phyloP scores from a whole-genome alignment of 2,888 invertebrate species.

The Leptopilina drosophilae region DNA sequence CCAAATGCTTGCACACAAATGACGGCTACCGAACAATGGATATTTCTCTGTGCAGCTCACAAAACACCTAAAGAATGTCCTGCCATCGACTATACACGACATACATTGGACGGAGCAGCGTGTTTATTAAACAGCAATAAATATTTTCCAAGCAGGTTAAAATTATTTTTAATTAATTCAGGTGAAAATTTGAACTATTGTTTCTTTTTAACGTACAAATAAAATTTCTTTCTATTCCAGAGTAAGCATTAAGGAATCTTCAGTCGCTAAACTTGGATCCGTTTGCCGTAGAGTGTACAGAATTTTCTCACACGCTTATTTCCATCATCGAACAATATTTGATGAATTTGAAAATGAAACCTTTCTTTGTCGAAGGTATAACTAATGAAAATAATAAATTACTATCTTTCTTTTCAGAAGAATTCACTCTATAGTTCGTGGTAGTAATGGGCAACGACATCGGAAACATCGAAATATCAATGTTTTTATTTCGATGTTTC shows the following conservation, averaged over 20 bases:
- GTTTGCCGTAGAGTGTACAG: slow-evolving; percentile 99
- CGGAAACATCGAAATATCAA: too few relatives aligned
- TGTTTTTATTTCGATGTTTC: too few relatives aligned
- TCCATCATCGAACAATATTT: slow-evolving; percentile 97
- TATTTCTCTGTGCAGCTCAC: slow-evolving; percentile 99
- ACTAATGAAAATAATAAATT: neutral
- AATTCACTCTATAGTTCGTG: too few relatives aligned
- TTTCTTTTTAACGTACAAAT: neutral
- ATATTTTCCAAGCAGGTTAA: slow-evolving; percentile 98
- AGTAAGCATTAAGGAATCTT: slow-evolving; percentile 99
- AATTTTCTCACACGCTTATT: slow-evolving; percentile 99
- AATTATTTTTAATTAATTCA: neutral
- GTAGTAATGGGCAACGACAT: too few relatives aligned
- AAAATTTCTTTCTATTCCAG: slow-evolving; percentile 78
- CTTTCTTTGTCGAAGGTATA: slow-evolving; percentile 88
- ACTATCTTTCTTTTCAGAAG: too few relatives aligned
- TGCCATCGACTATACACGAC: slow-evolving; percentile 99
- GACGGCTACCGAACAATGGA: slow-evolving; percentile 99
- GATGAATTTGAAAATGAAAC: slow-evolving; percentile 99
- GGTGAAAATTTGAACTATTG: too few relatives aligned
- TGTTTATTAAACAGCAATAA: slow-evolving; percentile 99
- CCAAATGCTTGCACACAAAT: slow-evolving; percentile 99
- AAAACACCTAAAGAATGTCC: slow-evolving; percentile 99
- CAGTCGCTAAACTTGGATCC: slow-evolving; percentile 98
- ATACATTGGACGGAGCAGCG: slow-evolving; percentile 98